Conservation (phyloP, 2,113 vertebrate species). For the Corydoras sp. region DNA sequence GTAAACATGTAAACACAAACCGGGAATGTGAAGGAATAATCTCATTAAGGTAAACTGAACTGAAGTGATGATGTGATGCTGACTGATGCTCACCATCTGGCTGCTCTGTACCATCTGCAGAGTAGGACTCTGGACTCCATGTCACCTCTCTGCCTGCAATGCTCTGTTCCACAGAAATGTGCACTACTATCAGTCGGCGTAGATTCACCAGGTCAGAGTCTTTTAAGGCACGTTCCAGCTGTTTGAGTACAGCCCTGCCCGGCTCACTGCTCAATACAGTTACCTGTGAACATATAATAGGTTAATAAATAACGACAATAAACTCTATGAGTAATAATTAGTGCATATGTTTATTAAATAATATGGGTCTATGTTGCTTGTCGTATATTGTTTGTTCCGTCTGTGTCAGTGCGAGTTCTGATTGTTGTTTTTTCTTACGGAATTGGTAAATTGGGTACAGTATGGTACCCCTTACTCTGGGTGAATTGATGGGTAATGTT, state of each 20-base stretch:
- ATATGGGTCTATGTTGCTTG: no score
- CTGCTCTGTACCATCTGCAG: conserved; percentile 43
- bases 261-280: conserved; percentile 78
- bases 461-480: no score
- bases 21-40: not conserved
- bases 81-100: conserved; percentile 45
- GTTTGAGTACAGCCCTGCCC: conserved; percentile 63
- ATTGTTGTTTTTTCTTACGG: no score
- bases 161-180: conserved; percentile 56
- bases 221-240: conserved; percentile 72
- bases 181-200: conserved; percentile 74
- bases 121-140: conserved; percentile 40
- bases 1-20: no score
- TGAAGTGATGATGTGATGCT: not conserved
- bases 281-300: conserved; percentile 62
- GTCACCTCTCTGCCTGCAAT: conserved; percentile 43
- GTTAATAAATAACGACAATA: no score
- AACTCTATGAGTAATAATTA: no score
- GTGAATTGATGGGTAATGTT: no score
- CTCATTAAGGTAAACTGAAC: not conserved
- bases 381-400: no score
- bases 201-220: conserved; percentile 70
- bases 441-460: no score
- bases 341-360: no score
- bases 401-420: no score